Evolutionary conservation across 2,888 invertebrate species (phyloP).

Genomic region (Macaria notata): DNA sequence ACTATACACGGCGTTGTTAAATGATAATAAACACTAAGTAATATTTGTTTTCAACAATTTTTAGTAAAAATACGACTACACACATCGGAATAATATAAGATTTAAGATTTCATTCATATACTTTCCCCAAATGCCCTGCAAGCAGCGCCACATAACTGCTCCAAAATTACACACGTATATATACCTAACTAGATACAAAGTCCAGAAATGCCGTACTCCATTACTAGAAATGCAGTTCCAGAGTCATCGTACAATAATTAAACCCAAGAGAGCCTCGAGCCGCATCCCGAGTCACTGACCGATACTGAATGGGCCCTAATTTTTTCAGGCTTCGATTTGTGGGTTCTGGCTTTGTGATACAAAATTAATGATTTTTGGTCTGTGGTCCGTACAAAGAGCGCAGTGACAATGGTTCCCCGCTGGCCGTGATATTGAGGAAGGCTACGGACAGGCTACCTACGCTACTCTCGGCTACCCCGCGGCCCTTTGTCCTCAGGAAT

Average conservation of each 20-base stretch:
- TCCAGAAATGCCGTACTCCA: no score
- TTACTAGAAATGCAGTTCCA: neutral
- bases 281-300: slow-evolving; percentile 70
- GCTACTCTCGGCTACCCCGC: slow-evolving; percentile 56
- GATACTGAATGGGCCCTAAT: slow-evolving; percentile 70
- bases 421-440: slow-evolving; percentile 78
- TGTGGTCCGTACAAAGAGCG: slow-evolving; percentile 70
- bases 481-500: slow-evolving; percentile 68
- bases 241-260: slow-evolving; percentile 57
- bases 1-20: no score
- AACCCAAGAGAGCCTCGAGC: slow-evolving; percentile 61
- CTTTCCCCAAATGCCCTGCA: no score
- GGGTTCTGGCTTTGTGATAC: slow-evolving; percentile 80
- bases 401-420: slow-evolving; percentile 80
- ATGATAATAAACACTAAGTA: no score
- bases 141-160: no score
- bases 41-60: no score
- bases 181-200: no score
- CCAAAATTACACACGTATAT: no score
- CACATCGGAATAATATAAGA: no score
- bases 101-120: no score
- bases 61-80: no score
- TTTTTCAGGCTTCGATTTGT: slow-evolving; percentile 78
- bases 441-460: slow-evolving; percentile 68
- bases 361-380: slow-evolving; percentile 82